Base-by-base conservation (phyloP, 2,888 invertebrate species). In the Omphaloscelis lunosa region DNA sequence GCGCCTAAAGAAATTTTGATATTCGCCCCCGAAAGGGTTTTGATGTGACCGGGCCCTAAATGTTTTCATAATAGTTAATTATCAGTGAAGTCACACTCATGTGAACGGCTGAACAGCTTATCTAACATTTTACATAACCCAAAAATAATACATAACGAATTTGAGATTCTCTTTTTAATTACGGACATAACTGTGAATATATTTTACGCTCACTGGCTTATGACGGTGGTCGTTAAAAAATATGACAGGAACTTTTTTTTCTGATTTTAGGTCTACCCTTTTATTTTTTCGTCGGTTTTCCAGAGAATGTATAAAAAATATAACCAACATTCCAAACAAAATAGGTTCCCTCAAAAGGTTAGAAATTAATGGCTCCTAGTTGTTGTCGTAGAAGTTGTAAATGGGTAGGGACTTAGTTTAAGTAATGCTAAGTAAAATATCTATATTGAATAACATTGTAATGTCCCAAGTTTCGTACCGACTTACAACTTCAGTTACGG, bases 171-270 rank as follows among this genome's bases (percentile, higher is more conserved):
- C 34, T 61, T 61, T 61, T 67, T 72, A 84, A 75, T 82, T 71
- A n/a, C 72, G 48, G 41, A 72, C 62, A 59, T 68, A 56, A 56
- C 51, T 53, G 63, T 70, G 85, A 80, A 77, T 77, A 82, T 2
- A 75, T 82, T 84, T 85, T 63, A 63, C 59, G 85, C 69, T 70
- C 45, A 59, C 72, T 72, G 66, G 69, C 41, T 61, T 74, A 34
- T 51, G 66, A 71, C 59, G 62, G 62, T 67, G 39, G 56, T 80
- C 76, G 48, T 85, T 63, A 77, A 71, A 72, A 53, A 59, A 45
- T 69, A 67, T 77, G 61, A 29, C 51, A 20, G 67, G 23, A 56
- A 27, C 17, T 39, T 39, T 41, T 27, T 23, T 59, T 34, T 58
- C 23, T 45, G 48, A 62, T 4, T 29, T 62, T 48, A 63, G 67